These are phyloP conservation scores for Shargacucullia verbasci DNA, from an alignment of 2,888 invertebrate genomes.

Conservation along the genomic window DNA sequence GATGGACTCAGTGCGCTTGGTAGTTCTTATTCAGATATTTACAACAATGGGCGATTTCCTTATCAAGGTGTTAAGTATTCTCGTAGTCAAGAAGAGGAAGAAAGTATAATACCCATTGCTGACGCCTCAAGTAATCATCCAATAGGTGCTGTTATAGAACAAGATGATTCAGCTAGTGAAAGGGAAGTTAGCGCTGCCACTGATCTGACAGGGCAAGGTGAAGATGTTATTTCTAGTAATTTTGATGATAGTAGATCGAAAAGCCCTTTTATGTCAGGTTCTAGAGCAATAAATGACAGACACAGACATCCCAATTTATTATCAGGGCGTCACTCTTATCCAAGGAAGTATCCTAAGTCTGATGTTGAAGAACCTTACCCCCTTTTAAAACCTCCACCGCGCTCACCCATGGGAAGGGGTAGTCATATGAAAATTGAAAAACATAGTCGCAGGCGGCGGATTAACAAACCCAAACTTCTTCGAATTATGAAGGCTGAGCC, in stretches of 20 bases:
- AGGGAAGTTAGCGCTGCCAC: conserved; percentile 67
- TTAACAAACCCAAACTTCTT: conserved; percentile 72
- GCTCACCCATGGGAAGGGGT: conserved; percentile 64
- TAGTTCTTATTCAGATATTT: conserved; percentile 77
- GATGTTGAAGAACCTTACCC: conserved; percentile 80
- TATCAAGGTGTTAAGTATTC: conserved; percentile 85
- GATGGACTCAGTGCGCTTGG: conserved; percentile 70
- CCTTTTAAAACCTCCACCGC: conserved; percentile 80
- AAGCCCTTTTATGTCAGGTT: conserved; percentile 61
- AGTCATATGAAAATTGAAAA: conserved; percentile 69
- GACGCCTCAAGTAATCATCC: conserved; percentile 81
- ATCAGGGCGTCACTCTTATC: conserved; percentile 69
- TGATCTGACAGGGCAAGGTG: conserved; percentile 71
- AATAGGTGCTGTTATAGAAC: conserved; percentile 85
- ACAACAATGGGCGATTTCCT: conserved; percentile 74
- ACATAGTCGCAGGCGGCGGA: conserved; percentile 70
- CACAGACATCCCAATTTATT: conserved; percentile 73
- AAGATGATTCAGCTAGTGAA: conserved; percentile 73
- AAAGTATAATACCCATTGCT: conserved; percentile 80
- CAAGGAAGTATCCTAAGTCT: conserved; percentile 76
- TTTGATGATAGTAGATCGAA: conserved; percentile 73
- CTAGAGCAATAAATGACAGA: conserved; percentile 67
- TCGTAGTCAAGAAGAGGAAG: conserved; percentile 85
- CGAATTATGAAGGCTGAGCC: conserved; percentile 77
- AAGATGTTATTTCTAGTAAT: conserved; percentile 63